phyloP scores from a whole-genome alignment of 2,797 vertebrate species.

The Mionectes olivaceus region DNA sequence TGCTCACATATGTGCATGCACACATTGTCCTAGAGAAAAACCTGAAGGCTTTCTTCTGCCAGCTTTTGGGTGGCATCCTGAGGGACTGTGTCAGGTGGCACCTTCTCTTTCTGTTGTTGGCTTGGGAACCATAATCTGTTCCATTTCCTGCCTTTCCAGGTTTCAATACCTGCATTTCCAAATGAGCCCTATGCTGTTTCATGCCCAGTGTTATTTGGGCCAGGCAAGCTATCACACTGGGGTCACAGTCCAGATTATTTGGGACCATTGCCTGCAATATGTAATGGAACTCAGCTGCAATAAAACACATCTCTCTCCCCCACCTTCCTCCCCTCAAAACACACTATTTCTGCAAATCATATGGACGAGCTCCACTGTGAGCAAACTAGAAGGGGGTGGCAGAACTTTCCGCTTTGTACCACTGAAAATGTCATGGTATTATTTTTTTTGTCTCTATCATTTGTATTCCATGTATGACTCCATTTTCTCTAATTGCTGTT shows the following conservation, averaged over 20 bases:
- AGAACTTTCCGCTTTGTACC: background rate
- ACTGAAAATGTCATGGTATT: background rate
- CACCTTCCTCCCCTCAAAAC: background rate
- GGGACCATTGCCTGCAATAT: background rate
- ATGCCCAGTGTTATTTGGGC: background rate
- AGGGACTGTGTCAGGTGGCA: background rate
- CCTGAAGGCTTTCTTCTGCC: background rate
- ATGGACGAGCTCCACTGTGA: background rate
- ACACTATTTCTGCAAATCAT: background rate
- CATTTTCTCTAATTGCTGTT: background rate
- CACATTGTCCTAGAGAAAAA: background rate
- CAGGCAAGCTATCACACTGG: background rate
- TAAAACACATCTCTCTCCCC: background rate
- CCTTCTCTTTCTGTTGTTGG: background rate
- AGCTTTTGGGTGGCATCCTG: background rate
- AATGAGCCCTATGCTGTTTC: background rate
- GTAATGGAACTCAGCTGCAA: slow-evolving; percentile 2
- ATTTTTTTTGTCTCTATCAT: background rate
- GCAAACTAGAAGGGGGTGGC: background rate
- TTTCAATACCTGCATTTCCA: background rate
- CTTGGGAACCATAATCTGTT: background rate
- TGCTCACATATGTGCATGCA: accelerated
- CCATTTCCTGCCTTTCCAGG: background rate
- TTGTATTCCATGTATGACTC: background rate
- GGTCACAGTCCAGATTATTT: background rate